Base-by-base conservation (phyloP, 2,888 invertebrate genomes). In the Lasioglossum villosulum region DNA sequence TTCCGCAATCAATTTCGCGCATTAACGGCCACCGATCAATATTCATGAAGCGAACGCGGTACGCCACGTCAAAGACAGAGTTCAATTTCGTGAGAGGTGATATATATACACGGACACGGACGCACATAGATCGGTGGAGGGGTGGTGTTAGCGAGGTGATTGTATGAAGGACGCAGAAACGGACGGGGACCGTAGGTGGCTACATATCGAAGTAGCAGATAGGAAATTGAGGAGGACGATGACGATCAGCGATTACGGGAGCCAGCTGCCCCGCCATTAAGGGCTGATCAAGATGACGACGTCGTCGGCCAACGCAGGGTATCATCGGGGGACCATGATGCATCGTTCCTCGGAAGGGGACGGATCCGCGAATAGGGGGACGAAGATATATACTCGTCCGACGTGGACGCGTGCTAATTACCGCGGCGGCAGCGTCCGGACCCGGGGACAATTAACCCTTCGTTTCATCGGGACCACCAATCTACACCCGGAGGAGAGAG, bases 51-150 rank as follows among this genome's bases (percentile, higher is more conserved):
- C 90, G 88, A 89, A 84, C 85, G 85, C 78, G 80, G 84, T 82
- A 77, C 85, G 87, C 87, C 88, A 89, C 90, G 93, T 93, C 93
- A 93, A 93, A 93, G 93, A 93, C 93, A 92, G 93, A 93, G 92
- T 94, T 93, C 94, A 93, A 94, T 94, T 93, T 93, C 92, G 93
- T 88, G 89, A 75, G 86, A 91, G 91, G 88, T 92, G 92, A 93
- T 93, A 91, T 92, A 70, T 70, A 30, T 27, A 5, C n/a, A 12
- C 1, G 27, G 6, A 30, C 16, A 63, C 27, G 59, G 5, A 16
- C 5, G 30, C 6, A 16, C 16, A 6, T 14, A 27, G 16, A 27
- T 56, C 56, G 12, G n/a, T 0, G 56, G 6, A 4, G 27, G 42
- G 8, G 14, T 14, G 71, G 6, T 23, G 27, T 63, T 23, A 45